Evolutionary conservation across 2,888 invertebrate species (phyloP).

Genomic region (Aromia moschata): DNA sequence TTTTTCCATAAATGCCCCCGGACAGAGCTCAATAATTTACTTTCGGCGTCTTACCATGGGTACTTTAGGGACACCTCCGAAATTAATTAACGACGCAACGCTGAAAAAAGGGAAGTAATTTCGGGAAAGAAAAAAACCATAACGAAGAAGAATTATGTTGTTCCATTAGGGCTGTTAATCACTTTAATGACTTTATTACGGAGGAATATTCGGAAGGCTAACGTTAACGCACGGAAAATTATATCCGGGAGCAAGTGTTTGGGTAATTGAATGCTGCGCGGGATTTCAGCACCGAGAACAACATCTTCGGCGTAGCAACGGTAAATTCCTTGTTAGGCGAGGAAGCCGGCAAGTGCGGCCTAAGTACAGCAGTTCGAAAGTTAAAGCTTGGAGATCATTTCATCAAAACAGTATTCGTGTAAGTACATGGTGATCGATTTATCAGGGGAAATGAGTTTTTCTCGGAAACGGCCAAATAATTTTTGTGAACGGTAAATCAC

Average conservation of each 20-base stretch:
- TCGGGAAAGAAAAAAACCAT: conserved; percentile 34
- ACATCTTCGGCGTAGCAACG: no score
- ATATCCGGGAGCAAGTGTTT: conserved; percentile 42
- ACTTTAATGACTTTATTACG: conserved; percentile 53
- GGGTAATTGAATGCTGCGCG: conserved; percentile 43
- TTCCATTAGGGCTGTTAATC: conserved; percentile 48
- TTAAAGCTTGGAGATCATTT: no score
- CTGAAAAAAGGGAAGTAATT: conserved; percentile 34
- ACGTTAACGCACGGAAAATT: conserved; percentile 40
- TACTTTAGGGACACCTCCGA: conserved; percentile 35
- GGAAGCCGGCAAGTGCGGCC: no score
- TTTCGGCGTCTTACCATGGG: conserved; percentile 24
- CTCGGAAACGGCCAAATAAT: no score
- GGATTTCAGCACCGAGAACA: no score
- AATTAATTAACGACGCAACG: conserved; percentile 34
- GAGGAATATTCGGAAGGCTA: conserved; percentile 40
- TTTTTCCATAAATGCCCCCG: conserved; percentile 12
- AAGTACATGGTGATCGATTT: no score
- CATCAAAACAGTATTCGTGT: no score
- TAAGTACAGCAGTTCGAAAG: no score
- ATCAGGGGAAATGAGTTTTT: no score
- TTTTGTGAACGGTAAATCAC: no score
- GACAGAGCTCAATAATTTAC: conserved; percentile 14
- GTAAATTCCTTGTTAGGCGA: no score
- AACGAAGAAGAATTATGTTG: conserved; percentile 39